A percentile compares a stretch with the other conserved stretches of the same genome.
These are phyloP conservation scores for Poecilia picta DNA, from an alignment of 2,797 vertebrate genomes.

Conservation along the genomic window DNA sequence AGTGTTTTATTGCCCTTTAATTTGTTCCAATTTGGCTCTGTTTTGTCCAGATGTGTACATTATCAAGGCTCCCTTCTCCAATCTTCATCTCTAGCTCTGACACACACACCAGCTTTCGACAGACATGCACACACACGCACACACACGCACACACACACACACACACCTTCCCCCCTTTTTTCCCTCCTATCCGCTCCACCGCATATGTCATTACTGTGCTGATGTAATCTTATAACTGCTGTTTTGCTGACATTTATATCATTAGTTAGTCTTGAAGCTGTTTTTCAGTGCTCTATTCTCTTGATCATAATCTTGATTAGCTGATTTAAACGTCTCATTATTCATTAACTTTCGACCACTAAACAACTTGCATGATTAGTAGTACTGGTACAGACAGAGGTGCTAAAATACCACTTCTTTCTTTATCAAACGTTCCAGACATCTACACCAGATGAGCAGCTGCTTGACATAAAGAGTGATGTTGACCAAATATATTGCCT, in stretches of 20 bases:
- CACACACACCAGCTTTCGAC: background rate
- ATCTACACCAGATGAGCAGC: background rate
- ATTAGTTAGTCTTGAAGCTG: background rate
- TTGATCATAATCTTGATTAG: background rate
- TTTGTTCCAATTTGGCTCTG: background rate
- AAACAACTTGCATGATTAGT: background rate
- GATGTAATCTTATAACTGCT: background rate
- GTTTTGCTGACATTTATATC: background rate
- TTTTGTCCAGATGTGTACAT: background rate
- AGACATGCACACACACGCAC: background rate
- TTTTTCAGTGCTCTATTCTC: background rate
- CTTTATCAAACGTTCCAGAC: background rate
- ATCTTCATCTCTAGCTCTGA: too few relatives aligned
- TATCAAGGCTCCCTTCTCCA: too few relatives aligned
- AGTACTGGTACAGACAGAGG: background rate
- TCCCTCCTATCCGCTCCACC: background rate
- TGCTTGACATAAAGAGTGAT: background rate
- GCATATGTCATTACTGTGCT: background rate
- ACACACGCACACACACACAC: too few relatives aligned
- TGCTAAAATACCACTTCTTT: background rate
- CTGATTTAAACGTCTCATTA: background rate
- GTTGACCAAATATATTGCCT: background rate
- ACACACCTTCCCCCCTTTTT: background rate
- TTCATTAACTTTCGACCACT: background rate
- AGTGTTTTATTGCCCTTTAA: background rate